Conservation (phyloP, 2,113 vertebrate genomes). For the Saguinus midas region DNA sequence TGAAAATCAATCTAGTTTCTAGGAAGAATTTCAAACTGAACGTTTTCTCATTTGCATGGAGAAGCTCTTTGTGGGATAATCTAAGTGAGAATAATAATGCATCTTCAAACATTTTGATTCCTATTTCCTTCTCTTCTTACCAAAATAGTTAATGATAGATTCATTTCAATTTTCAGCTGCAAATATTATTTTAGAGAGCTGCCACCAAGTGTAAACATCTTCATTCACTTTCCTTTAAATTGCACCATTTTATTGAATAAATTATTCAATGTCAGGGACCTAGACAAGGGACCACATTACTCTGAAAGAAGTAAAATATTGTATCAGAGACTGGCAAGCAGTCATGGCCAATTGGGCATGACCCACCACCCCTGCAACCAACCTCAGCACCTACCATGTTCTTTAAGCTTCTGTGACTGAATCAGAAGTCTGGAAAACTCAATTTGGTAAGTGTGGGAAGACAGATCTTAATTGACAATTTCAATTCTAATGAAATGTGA, state of each 20-base stretch:
- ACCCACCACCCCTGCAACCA: neutral
- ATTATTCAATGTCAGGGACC: slow-evolving; percentile 76
- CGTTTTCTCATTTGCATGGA: slow-evolving; percentile 40
- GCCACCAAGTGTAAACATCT: slow-evolving; percentile 68
- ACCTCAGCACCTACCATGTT: neutral
- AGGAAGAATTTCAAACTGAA: slow-evolving; percentile 62
- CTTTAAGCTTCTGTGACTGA: slow-evolving; percentile 67
- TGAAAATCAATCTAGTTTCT: slow-evolving; percentile 57
- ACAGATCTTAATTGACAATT: slow-evolving; percentile 83
- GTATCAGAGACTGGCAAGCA: slow-evolving; percentile 62
- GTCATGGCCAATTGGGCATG: slow-evolving; percentile 62
- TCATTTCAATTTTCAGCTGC: slow-evolving; percentile 71
- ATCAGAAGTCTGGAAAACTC: slow-evolving; percentile 77
- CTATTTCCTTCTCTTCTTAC: slow-evolving; percentile 59
- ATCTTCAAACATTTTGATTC: slow-evolving; percentile 70
- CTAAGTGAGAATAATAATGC: slow-evolving; percentile 49
- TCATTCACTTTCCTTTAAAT: slow-evolving; percentile 74
- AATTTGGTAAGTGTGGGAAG: slow-evolving; percentile 79
- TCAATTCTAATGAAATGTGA: slow-evolving; percentile 80
- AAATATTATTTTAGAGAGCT: slow-evolving; percentile 73
- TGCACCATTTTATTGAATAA: slow-evolving; percentile 68
- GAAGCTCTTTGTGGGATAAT: slow-evolving; percentile 47
- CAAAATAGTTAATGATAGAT: slow-evolving; percentile 64
- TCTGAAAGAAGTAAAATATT: slow-evolving; percentile 68
- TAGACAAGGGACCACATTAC: slow-evolving; percentile 61